Base-by-base conservation (phyloP, 1,140 invertebrate species). In the Drosophila hydei region DNA sequence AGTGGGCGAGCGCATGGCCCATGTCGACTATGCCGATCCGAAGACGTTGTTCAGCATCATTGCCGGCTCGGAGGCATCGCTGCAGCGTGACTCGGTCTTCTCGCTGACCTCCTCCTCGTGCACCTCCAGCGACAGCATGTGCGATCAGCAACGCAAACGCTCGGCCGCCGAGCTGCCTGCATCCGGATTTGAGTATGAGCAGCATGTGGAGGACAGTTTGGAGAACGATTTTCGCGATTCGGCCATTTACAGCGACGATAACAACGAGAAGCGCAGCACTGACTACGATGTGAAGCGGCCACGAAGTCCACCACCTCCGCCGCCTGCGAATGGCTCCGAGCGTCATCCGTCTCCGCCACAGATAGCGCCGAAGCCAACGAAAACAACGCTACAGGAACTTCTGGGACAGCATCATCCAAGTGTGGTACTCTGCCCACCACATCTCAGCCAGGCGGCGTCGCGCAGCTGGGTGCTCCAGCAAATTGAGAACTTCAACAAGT, bases 11-110 rank as follows among this genome's bases (percentile, higher is more conserved):
- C 94, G 96, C 59, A 97, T 98, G 87, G 96, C 96, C 6, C 95
- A 97, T 80, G 95, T 96, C 0, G 96, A 97, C 77, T 97, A 97
- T 81, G 96, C 95, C 0, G 96, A 97, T 91, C 96, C 96, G 6
- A 94, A 93, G 38, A 93, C 94, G 0, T 91, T 96, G 0, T 93
- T 94, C 51, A 92, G 92, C 23, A 67, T 71, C 16, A 89, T 84
- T 5, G 92, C 92, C 47, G 69, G 72, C 58, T 90, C 89, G 11
- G 77, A 83, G 11, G 92, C 93, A 73, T 76, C 93, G 64, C 92
- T 92, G 72, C 74, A 92, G 50, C 91, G 93, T 1, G 92, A 93
- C 63, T 94, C 93, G 77, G 92, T 95, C 79, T 75, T 95, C 91
- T 90, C 94, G 91, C 75, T 93, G 25, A 94, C 94, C 5, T 94